Base-by-base conservation (phyloP, 1,140 invertebrate genomes). In the Dinothrombium tinctorium region DNA sequence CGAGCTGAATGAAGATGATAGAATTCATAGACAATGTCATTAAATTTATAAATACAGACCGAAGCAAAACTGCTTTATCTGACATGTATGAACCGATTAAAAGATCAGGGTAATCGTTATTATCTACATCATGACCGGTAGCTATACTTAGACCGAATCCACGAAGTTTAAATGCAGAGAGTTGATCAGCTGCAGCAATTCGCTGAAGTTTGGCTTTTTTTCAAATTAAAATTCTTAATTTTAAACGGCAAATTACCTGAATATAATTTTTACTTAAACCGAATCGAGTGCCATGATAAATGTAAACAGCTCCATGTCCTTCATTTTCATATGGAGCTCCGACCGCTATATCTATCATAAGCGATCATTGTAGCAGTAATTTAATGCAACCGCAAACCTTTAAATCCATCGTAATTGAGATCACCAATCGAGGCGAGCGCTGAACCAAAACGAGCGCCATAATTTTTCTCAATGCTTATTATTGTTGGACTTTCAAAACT, bases 261-360 rank as follows among this genome's bases (percentile, higher is more conserved):
- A 76, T 73, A 2, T 76, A 74, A 55, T 73, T 71, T 5, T 56
- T 55, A 33, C 72, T 69, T 1, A 86, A 60, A 1, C 80, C 79
- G 48, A 70, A 65, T 33, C 12, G 9, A 8, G 45, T 44, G 5
- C 43, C 45, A 49, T 59, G 57, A 51, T 64, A 69, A 37, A 69
- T 63, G 48, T 67, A 69, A 0, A 69, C 57, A 8, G 60, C 57
- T 12, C 64, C 64, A 33, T 47, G 56, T 39, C 53, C 45, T 17
- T 32, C 24, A 31, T 38, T 23, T 37, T 37, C 35, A 51, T 63
- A 69, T 1, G 66, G 68, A 11, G 67, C 65, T 9, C 66, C 66
- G 37, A 68, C 54, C 8, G 53, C 60, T 23, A 63, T 48, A 50
- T 64, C 63, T 65, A 9, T 32, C 29, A 32, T 32, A 6, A 12